A percentile compares a stretch with the other conserved stretches of the same genome.
Conservation (phyloP, 1,140 invertebrate species). For the Lysiphlebus fabarum region DNA sequence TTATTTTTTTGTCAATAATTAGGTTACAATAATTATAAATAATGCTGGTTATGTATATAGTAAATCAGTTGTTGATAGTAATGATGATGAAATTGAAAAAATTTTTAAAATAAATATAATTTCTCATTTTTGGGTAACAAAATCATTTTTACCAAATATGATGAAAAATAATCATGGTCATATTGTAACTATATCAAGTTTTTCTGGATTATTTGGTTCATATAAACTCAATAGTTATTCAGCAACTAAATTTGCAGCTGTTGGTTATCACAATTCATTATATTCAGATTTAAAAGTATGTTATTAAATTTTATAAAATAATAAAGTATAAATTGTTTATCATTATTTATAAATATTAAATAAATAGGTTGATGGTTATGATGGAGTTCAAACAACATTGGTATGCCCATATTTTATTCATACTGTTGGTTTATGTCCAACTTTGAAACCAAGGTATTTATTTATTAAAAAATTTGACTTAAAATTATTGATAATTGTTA, state of each 20-base stretch:
- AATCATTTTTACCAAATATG: constrained; percentile 88
- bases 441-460: constrained; percentile 80
- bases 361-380: constrained; percentile 56
- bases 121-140: constrained; percentile 77
- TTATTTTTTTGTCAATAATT: constrained; percentile 35
- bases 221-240: constrained; percentile 91
- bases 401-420: constrained; percentile 93
- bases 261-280: constrained; percentile 88
- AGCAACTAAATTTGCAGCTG: constrained; percentile 89
- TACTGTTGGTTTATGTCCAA: constrained; percentile 94
- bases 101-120: constrained; percentile 75
- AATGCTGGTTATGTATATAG: constrained; percentile 93
- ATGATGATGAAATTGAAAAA: constrained; percentile 74
- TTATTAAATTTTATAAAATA: too few species aligned
- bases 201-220: constrained; percentile 82
- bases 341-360: too few species aligned
- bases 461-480: too few species aligned
- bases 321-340: too few species aligned
- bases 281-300: constrained; percentile 66
- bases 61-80: constrained; percentile 75
- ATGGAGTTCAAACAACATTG: constrained; percentile 79
- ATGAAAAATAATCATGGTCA: constrained; percentile 87
- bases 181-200: constrained; percentile 90
- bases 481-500: too few species aligned
- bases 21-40: constrained; percentile 85